Evolutionary conservation across 2,888 invertebrate species (phyloP), one percentile per base, ranked within the genome.

Genomic region (Tenthredo mesomela): DNA sequence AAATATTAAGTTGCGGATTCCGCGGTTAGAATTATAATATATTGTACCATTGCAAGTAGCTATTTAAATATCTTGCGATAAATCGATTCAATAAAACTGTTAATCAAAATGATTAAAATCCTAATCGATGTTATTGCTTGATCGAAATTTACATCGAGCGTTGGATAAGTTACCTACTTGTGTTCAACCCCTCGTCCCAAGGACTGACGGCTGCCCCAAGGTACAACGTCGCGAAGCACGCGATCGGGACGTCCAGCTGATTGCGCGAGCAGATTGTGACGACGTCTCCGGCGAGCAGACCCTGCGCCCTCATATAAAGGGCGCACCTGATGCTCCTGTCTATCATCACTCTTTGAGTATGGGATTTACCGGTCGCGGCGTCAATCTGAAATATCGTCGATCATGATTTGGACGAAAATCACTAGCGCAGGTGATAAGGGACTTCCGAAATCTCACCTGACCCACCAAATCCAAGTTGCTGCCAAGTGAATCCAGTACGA

Each of bases 321-420:
- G 91, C 91, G 47, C 92, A 92, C 84, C 90, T 90, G 3, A 91
- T 85, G 15, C 86, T 87, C 10, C 89, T 87, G 7, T 91, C 89
- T 67, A 67, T 75, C 86, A 93, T 88, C 12, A 90, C 85, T 1
- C 21, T 84, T 21, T 87, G 91, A 0, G 89, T 90, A 0, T 89
- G 88, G 33, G 87, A 54, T n/a, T 85, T 25, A 2, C 86, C 90
- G 3, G 90, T 90, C 6, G 84, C 18, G 0, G 85, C 87, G 12
- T 91, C 90, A 18, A 91, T 82, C 92, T 92, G 73, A 54, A 58
- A 54, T 15, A 15, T 21, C 54, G 25, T 21, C 2, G 50, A 33
- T 77, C 40, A 18, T 21, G 12, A 47, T 5, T 47, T 40, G 47
- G 50, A 6, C 21, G 15, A 47, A 75, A 61, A 80, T n/a, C 33